Evolutionary conservation across 2,797 vertebrate genomes (phyloP).

Genomic region (Buphagus erythrorhynchus): DNA sequence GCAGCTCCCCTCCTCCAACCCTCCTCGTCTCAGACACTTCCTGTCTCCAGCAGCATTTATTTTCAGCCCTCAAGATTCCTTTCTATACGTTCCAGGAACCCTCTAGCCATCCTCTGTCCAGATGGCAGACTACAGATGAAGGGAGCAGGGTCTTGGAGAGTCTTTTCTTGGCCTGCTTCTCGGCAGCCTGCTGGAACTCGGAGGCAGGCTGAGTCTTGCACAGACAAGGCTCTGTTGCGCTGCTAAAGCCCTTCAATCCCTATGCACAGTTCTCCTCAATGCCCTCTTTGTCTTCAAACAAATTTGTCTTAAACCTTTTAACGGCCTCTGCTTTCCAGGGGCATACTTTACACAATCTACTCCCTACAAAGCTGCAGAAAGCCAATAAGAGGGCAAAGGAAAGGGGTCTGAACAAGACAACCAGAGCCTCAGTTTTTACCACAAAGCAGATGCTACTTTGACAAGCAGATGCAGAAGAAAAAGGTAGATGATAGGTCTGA

Average conservation of each 20-base stretch:
- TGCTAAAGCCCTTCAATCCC: constrained; percentile 56
- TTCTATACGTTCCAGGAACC: constrained; percentile 69
- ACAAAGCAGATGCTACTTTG: background rate
- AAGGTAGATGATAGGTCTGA: background rate
- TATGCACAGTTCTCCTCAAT: constrained; percentile 52
- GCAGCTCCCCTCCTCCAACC: constrained; percentile 31
- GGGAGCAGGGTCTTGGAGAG: constrained; percentile 40
- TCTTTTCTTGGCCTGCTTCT: constrained; percentile 60
- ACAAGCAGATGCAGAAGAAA: background rate
- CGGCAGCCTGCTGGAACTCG: constrained; percentile 48
- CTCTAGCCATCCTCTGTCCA: constrained; percentile 64
- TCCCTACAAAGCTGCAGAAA: constrained; percentile 41
- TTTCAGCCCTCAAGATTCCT: constrained; percentile 66
- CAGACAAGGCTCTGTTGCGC: constrained; percentile 63
- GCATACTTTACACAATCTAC: constrained; percentile 30
- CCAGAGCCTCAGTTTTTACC: background rate
- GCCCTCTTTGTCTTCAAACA: constrained; percentile 61
- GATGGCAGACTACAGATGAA: constrained; percentile 63
- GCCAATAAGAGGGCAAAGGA: constrained; percentile 10
- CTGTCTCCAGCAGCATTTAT: constrained; percentile 67
- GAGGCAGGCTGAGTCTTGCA: constrained; percentile 50
- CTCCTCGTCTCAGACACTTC: constrained; percentile 54
- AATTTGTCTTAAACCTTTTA: constrained; percentile 67
- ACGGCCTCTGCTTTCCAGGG: constrained; percentile 60
- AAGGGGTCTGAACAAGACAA: background rate